phyloP scores from a whole-genome alignment of 2,797 vertebrate genomes.

The Octomys mimax region DNA sequence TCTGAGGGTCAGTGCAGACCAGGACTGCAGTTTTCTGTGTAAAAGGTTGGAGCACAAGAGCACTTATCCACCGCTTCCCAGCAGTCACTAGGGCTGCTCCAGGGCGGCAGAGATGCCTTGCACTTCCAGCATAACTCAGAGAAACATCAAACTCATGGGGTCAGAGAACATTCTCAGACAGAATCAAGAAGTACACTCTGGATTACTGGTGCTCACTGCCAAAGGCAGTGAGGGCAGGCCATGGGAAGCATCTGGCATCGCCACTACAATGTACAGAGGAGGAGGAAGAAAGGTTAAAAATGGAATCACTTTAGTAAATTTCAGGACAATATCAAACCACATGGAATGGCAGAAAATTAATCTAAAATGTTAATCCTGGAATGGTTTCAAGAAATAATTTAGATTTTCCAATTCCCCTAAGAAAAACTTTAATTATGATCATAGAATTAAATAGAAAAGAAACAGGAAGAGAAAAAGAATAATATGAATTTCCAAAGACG shows the following conservation, averaged over 20 bases:
- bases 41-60: neutral
- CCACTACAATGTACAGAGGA: neutral
- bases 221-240: neutral
- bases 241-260: neutral
- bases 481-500: constrained; percentile 74
- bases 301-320: neutral
- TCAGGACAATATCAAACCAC: neutral
- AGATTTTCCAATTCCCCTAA: constrained; percentile 54
- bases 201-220: neutral
- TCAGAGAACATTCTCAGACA: neutral
- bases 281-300: neutral
- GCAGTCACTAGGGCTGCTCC: neutral
- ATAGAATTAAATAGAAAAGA: constrained; percentile 42
- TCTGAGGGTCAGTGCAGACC: neutral
- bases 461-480: constrained; percentile 67
- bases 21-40: neutral
- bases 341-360: neutral
- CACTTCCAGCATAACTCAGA: neutral
- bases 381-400: constrained; percentile 56
- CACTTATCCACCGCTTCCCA: fast-evolving
- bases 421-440: constrained; percentile 62
- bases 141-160: neutral
- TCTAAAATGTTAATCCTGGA: constrained; percentile 48
- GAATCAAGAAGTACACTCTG: neutral
- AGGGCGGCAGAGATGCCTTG: neutral